A percentile compares a stretch with the other conserved stretches of the same genome.
These are phyloP conservation scores for Cataglyphis cursor DNA, from an alignment of 2,888 invertebrate species.

Conservation along the genomic window DNA sequence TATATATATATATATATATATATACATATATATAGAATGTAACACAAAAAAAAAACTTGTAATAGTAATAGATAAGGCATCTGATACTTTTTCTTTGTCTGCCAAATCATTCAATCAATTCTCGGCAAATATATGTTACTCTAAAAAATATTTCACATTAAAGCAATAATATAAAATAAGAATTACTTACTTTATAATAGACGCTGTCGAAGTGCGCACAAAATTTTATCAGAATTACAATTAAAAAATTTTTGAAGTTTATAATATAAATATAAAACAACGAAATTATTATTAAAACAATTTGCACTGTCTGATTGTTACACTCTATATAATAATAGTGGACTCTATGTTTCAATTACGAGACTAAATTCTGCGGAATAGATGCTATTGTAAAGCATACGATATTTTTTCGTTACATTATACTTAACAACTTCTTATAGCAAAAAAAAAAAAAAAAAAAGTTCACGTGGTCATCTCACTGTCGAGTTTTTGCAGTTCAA, in stretches of 20 bases:
- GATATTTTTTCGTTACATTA: background rate
- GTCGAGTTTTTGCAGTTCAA: background rate
- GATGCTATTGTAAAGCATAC: background rate
- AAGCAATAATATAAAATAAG: background rate
- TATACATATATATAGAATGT: background rate
- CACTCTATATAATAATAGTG: conserved; percentile 3
- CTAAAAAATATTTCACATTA: background rate
- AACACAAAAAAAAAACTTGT: background rate
- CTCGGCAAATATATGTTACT: background rate
- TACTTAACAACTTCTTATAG: background rate
- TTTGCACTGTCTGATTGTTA: background rate
- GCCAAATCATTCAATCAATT: background rate
- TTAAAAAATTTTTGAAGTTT: background rate
- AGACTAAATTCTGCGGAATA: background rate
- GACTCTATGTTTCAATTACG: background rate
- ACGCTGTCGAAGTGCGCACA: background rate
- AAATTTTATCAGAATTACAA: background rate
- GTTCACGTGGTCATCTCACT: background rate
- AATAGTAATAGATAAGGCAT: background rate
- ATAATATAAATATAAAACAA: background rate
- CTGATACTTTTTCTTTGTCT: background rate
- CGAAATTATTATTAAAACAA: background rate
- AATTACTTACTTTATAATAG: background rate
- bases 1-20: background rate
- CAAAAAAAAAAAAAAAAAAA: background rate